Conservation (phyloP, 2,888 invertebrate species). For the Luperina nickerlii region DNA sequence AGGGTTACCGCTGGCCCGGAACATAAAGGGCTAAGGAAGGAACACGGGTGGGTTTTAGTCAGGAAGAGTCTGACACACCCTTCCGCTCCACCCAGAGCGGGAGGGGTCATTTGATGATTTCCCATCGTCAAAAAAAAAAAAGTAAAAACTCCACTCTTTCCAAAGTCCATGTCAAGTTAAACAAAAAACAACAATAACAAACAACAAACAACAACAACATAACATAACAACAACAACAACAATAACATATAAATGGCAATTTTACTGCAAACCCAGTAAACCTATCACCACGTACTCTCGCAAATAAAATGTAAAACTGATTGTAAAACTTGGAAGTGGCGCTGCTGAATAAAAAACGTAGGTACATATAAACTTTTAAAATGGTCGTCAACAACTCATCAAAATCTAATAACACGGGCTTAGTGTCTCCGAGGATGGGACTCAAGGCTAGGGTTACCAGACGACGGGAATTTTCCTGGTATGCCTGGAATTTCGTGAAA, state of each 20-base stretch:
- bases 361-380: slow-evolving; percentile 72
- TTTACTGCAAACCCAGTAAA: slow-evolving; percentile 35
- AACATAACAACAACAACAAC: too few relatives aligned
- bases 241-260: slow-evolving; percentile 37
- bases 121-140: background rate
- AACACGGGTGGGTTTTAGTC: too few relatives aligned
- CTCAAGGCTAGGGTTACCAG: slow-evolving; percentile 43
- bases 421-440: slow-evolving; percentile 68
- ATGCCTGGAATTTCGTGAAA: background rate
- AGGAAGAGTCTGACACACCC: too few relatives aligned
- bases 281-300: slow-evolving; percentile 33
- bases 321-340: slow-evolving; percentile 61
- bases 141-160: background rate
- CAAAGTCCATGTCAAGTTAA: background rate
- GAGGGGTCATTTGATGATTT: too few relatives aligned
- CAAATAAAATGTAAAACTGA: slow-evolving; percentile 65
- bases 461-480: slow-evolving; percentile 16
- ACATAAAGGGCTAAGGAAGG: too few relatives aligned
- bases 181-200: too few relatives aligned
- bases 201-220: too few relatives aligned
- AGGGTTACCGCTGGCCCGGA: too few relatives aligned
- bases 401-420: slow-evolving; percentile 84
- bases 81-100: too few relatives aligned
- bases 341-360: slow-evolving; percentile 63
- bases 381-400: slow-evolving; percentile 82